A percentile compares a stretch with the other conserved stretches of the same genome.
Evolutionary conservation across 1,140 invertebrate species (phyloP).

Genomic region (Brachionus manjavacas): DNA sequence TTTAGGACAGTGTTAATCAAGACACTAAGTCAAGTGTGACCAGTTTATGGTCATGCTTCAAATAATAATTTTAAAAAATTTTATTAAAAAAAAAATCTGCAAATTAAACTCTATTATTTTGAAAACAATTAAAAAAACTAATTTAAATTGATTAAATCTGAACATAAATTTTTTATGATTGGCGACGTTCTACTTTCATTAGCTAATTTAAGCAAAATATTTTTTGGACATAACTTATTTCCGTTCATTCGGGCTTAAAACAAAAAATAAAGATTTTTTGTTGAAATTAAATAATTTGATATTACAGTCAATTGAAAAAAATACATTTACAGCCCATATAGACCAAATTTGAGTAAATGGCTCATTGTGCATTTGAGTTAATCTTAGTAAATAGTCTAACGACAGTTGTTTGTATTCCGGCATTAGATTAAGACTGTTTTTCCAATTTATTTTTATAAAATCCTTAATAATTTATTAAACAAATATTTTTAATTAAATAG

Average conservation of each 20-base stretch:
- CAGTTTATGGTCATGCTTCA: background rate
- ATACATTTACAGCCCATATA: background rate
- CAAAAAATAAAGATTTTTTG: too few species aligned
- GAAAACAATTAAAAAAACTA: background rate
- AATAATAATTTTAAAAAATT: background rate
- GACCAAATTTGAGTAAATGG: slow-evolving; percentile 30
- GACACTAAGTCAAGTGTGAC: background rate
- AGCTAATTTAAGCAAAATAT: background rate
- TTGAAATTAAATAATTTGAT: background rate
- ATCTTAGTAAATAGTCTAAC: background rate
- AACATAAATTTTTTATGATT: background rate
- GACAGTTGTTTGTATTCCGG: background rate
- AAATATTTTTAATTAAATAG: background rate
- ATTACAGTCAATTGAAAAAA: background rate
- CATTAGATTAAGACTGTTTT: background rate
- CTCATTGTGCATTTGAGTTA: background rate
- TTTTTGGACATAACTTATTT: background rate
- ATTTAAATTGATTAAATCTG: background rate
- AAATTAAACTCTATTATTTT: background rate
- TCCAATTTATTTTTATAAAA: slow-evolving; percentile 20
- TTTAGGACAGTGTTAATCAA: background rate
- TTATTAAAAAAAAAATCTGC: background rate
- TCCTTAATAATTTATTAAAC: background rate
- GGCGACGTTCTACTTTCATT: background rate
- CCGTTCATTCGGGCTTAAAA: background rate